Evolutionary conservation across 2,113 vertebrate species (phyloP).

Genomic region (Coryphaenoides rupestris): DNA sequence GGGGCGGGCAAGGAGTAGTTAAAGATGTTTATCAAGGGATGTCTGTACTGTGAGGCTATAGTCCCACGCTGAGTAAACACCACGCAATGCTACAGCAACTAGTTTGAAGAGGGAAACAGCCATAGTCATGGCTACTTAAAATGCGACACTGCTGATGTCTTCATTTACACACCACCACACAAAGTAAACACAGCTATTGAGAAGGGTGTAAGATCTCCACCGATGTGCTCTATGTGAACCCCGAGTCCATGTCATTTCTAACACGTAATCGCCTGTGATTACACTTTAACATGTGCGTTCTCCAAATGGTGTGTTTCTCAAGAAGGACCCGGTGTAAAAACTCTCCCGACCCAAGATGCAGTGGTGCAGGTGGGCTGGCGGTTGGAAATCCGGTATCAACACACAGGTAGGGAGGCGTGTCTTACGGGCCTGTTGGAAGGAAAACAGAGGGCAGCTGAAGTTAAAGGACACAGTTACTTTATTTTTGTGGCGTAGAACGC

Average conservation of each 20-base stretch:
- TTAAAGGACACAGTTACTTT: conserved; percentile 31
- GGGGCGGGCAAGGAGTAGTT: conserved; percentile 11
- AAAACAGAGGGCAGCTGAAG: conserved; percentile 13
- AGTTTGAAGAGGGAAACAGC: too few relatives aligned
- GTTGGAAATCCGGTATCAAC: conserved; percentile 59
- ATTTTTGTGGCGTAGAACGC: neutral
- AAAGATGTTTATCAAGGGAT: conserved; percentile 29
- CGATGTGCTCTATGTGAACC: too few relatives aligned
- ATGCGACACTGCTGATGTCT: too few relatives aligned
- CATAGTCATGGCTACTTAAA: too few relatives aligned
- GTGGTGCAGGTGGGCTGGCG: conserved; percentile 66
- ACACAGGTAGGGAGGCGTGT: conserved; percentile 68
- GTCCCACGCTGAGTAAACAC: neutral
- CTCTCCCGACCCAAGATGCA: conserved; percentile 79
- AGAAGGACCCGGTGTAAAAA: conserved; percentile 34
- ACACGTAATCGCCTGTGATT: too few relatives aligned
- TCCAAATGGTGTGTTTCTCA: too few relatives aligned
- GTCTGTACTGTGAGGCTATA: conserved; percentile 27
- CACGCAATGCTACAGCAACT: too few relatives aligned
- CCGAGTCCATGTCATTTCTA: too few relatives aligned
- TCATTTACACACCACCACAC: too few relatives aligned
- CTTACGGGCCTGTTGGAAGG: conserved; percentile 11
- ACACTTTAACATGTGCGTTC: too few relatives aligned
- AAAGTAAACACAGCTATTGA: too few relatives aligned
- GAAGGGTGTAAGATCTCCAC: too few relatives aligned